Conservation (phyloP, 2,797 vertebrate genomes). For the Kryptolebias ocellatus region DNA sequence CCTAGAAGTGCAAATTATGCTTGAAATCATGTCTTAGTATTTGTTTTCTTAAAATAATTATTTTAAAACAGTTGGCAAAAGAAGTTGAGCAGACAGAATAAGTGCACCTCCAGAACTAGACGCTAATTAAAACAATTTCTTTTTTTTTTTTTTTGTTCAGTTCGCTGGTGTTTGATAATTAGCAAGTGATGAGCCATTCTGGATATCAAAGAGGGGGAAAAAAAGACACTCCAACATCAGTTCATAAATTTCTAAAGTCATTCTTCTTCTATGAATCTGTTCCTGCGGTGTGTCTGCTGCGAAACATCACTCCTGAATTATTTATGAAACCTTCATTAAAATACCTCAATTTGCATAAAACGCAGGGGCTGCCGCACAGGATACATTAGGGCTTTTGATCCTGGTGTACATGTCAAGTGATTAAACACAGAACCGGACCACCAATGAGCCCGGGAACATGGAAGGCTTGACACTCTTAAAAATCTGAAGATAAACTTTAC, state of each 20-base stretch:
- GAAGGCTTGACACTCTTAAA: conserved; percentile 30
- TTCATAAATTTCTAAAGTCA: conserved; percentile 57
- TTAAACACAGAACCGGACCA: conserved; percentile 57
- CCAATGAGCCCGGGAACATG: conserved; percentile 16
- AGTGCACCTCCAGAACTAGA: conserved; percentile 26
- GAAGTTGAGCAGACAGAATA: conserved; percentile 26
- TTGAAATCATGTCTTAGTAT: conserved; percentile 30
- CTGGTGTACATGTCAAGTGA: conserved; percentile 71
- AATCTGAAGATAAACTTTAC: conserved; percentile 38
- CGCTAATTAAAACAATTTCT: conserved; percentile 45
- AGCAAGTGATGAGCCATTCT: conserved; percentile 51
- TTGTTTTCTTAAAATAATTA: conserved; percentile 20
- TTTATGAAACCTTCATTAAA: conserved; percentile 80
- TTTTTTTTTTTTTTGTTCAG: conserved; percentile 13
- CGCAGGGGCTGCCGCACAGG: conserved; percentile 43
- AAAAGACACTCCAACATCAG: conserved; percentile 45
- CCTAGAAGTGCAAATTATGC: conserved; percentile 36
- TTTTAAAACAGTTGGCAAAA: conserved; percentile 26
- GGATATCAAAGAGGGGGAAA: conserved; percentile 55
- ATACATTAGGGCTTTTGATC: conserved; percentile 74
- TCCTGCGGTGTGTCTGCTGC: conserved; percentile 55
- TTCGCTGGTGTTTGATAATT: conserved; percentile 50
- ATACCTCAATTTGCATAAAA: conserved; percentile 76
- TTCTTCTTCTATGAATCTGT: conserved; percentile 61
- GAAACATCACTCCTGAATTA: conserved; percentile 73